Base-by-base conservation (phyloP, 2,888 invertebrate genomes). In the Meteorus colon region DNA sequence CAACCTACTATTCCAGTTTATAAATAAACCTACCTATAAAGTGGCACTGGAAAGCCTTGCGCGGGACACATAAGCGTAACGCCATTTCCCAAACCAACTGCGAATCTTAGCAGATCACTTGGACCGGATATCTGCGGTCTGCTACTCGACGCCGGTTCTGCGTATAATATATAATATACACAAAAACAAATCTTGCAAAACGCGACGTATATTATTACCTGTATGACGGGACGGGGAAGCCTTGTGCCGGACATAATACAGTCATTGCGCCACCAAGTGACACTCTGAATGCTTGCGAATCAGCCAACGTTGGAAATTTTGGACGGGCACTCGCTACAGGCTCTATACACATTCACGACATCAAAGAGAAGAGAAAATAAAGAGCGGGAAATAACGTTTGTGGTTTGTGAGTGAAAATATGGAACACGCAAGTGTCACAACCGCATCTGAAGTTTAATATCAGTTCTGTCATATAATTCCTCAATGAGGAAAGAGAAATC, bases 271-370 rank as follows among this genome's bases (percentile, higher is more conserved):
- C 89, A 84, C 85, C 83, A 77, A 88, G 86, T 76, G 79, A 80
- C 78, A 89, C 86, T 84, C 87, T 87, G 83, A 90, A 90, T 31
- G 87, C 84, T 81, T 90, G 90, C 51, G 85, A 90, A 77, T 90
- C 89, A 74, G 88, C 91, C 80, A 91, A 90, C 82, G 93, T 91
- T 79, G 92, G 91, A 83, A 93, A 92, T 90, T 93, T 93, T 71
- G 93, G 93, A 75, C 91, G 91, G 59, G 93, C 91, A 84, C 92
- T 92, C 78, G 92, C 92, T 77, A 93, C 91, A 10, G 93, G 93
- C 87, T 92, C 90, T 92, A 89, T 63, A 84, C 81, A 63, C 45
- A 75, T 37, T 48, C 14, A 65, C 24, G 67, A n/a, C 29, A 19
- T 27, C 8, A 34, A 55, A 59, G 60, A 66, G 37, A 12, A 41